Evolutionary conservation across 64 coral and sea anemone species (phyloP).

Genomic region (Montipora efflorescens): DNA sequence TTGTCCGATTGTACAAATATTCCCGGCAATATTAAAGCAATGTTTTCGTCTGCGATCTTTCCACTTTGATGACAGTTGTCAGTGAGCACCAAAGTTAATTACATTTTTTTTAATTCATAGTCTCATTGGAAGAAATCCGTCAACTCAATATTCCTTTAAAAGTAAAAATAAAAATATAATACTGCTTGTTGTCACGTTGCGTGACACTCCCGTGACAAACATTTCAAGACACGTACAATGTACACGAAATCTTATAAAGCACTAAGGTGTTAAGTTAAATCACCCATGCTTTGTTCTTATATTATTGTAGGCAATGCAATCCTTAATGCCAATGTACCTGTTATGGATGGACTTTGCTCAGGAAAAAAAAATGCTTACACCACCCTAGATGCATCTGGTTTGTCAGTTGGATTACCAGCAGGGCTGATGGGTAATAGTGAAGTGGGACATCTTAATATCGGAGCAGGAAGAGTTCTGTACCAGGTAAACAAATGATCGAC

Average conservation of each 20-base stretch:
- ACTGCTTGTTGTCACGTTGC: not conserved
- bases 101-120: not conserved
- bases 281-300: too few species aligned
- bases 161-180: too few species aligned
- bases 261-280: too few species aligned
- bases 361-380: conserved; percentile 80
- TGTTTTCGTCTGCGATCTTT: not conserved
- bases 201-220: not conserved
- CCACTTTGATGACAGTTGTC: not conserved
- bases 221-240: not conserved
- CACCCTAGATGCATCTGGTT: conserved; percentile 94
- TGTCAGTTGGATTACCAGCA: conserved; percentile 89
- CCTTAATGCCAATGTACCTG: conserved; percentile 81
- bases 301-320: conserved; percentile 91
- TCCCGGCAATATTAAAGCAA: too few species aligned
- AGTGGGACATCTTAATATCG: conserved; percentile 97
- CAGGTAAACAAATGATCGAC: conserved; percentile 60
- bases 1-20: too few species aligned
- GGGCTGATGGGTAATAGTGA: conserved; percentile 99
- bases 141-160: not conserved
- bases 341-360: conserved; percentile 92
- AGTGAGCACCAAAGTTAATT: not conserved
- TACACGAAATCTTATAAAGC: too few species aligned
- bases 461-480: conserved; percentile 94
- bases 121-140: not conserved